Evolutionary conservation across 1,140 invertebrate genomes (phyloP).

Genomic region (Ceratoteleas bidentatus): DNA sequence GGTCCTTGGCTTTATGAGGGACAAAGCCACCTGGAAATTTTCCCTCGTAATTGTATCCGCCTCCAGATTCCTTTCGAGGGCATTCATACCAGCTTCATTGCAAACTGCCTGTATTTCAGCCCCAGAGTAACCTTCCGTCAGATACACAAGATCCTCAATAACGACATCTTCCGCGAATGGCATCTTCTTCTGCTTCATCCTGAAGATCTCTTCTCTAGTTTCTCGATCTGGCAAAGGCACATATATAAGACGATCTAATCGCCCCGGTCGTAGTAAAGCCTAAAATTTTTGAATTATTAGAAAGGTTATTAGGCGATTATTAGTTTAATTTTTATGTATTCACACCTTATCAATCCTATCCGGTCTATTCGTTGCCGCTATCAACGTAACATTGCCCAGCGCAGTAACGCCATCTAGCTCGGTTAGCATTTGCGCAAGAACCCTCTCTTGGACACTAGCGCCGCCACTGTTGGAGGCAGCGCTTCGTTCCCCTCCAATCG

Average conservation of each 20-base stretch:
- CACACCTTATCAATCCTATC: conserved; percentile 92
- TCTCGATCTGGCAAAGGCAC: conserved; percentile 90
- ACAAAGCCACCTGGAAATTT: conserved; percentile 88
- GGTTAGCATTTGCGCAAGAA: conserved; percentile 92
- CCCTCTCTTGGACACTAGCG: conserved; percentile 88
- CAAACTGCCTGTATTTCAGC: conserved; percentile 94
- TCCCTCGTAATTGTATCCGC: conserved; percentile 79
- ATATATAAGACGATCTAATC: conserved; percentile 94
- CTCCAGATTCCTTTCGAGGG: conserved; percentile 88
- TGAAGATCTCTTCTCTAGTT: conserved; percentile 88
- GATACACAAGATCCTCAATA: conserved; percentile 84
- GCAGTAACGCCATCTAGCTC: conserved; percentile 95
- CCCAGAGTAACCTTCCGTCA: conserved; percentile 91
- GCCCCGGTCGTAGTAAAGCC: conserved; percentile 92
- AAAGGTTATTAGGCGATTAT: not conserved
- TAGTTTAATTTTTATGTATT: conserved; percentile 2
- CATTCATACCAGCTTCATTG: conserved; percentile 91
- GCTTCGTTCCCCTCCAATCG: conserved; percentile 90
- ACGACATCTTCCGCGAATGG: conserved; percentile 82
- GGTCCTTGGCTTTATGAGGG: conserved; percentile 86
- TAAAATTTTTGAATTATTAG: conserved; percentile 69
- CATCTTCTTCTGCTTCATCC: conserved; percentile 85
- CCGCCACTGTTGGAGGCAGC: conserved; percentile 80
- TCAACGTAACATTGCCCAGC: conserved; percentile 91
- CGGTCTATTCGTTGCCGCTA: conserved; percentile 98